Evolutionary conservation across 2,113 vertebrate genomes (phyloP), one percentile per base, ranked within the genome.

Genomic region (Misgurnus mizolepis): DNA sequence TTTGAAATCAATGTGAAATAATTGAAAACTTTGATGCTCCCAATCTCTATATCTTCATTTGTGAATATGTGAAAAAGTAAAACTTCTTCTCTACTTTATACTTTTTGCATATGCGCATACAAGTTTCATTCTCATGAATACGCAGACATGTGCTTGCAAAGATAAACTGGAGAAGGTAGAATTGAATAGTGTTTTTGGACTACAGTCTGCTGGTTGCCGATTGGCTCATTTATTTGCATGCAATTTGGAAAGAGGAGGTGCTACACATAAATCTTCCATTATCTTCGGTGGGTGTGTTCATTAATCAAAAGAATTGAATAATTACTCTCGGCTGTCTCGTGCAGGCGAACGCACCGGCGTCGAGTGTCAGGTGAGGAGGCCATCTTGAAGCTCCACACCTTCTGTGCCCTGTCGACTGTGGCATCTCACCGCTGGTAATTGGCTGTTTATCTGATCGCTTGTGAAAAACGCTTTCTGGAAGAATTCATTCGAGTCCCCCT

Each of bases 371-470:
- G 81, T 83, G 18, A 89, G 65, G 79, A 85, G 84, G 85, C 85
- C 86, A 80, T 86, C 50, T 82, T 71, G 76, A 82, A 61, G 60
- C 43, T 43, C 68, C 79, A 40, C 81, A 80, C 27, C 27, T 80
- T 67, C 45, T 45, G 56, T 45, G 60, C 12, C 85, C 70, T 40
- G 84, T 86, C 87, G 82, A 89, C 88, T 78, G 86, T 61, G 88
- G 90, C 93, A 92, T 93, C 90, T 92, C 88, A 92, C 83, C 86
- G 80, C 86, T 93, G 89, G 93, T 96, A 96, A 97, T 97, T 96
- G 95, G 93, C 90, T 95, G 92, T 96, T 98, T 98, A 97, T 98
- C 95, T 95, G 95, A 96, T 95, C 93, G 91, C 92, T 92, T 87
- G 91, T 90, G 89, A 94, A 93, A 94, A 91, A 85, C 82, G 75